Conservation (phyloP, 2,888 invertebrate genomes). For the Nomada fabriciana region DNA sequence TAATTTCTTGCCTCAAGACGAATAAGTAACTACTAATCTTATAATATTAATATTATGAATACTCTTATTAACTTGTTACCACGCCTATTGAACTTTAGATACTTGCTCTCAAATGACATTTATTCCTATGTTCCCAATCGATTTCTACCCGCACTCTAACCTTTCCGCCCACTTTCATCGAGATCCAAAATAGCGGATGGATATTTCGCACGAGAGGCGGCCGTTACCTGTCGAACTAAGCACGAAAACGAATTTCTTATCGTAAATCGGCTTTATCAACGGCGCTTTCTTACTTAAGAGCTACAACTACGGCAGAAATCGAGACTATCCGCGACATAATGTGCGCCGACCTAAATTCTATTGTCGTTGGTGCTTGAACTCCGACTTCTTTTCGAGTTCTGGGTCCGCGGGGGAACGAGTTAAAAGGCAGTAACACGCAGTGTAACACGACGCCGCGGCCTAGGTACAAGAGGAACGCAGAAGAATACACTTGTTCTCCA, state of each 20-base stretch:
- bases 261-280: background rate
- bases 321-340: slow-evolving; percentile 27
- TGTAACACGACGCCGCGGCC: slow-evolving; percentile 24
- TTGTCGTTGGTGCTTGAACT: slow-evolving; percentile 43
- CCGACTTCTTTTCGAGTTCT: slow-evolving; percentile 35
- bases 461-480: slow-evolving; percentile 43
- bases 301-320: slow-evolving; percentile 30
- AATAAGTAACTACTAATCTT: background rate
- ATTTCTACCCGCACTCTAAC: background rate
- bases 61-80: background rate
- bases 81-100: too few species aligned
- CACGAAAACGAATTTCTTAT: slow-evolving; percentile 2
- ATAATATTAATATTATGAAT: background rate
- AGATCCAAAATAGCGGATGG: background rate
- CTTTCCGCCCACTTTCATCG: slow-evolving; percentile 19
- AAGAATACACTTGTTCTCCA: slow-evolving; percentile 62
- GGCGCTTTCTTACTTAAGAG: slow-evolving; percentile 18
- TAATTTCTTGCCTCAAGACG: background rate
- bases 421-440: slow-evolving; percentile 46
- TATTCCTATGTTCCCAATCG: too few species aligned
- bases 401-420: slow-evolving; percentile 33
- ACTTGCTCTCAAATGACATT: too few species aligned
- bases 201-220: slow-evolving; percentile 8
- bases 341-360: slow-evolving; percentile 50
- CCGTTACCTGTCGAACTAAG: slow-evolving; percentile 6